Evolutionary conservation across 1,140 invertebrate species (phyloP).

Genomic region (Cydia fagiglandana): DNA sequence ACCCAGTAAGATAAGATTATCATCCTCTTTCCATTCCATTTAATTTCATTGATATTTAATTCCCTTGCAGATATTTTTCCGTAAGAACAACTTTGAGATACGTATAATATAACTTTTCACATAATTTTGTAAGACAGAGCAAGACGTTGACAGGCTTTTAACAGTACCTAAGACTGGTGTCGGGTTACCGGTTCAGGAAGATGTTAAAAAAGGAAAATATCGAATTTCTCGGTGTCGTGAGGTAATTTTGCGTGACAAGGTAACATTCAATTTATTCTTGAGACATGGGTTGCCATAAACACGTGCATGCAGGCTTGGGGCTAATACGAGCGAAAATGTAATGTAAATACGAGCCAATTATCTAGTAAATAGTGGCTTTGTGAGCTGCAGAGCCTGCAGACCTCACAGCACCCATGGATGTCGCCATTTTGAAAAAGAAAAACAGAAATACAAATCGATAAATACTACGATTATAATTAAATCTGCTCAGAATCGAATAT

Average conservation of each 20-base stretch:
- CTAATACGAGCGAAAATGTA: too few species aligned
- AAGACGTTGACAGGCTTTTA: slow-evolving; percentile 2
- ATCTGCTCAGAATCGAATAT: too few species aligned
- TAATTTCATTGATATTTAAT: background rate
- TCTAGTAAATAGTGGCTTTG: too few species aligned
- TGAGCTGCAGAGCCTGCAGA: too few species aligned
- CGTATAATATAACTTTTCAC: background rate
- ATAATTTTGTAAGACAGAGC: background rate
- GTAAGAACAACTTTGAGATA: background rate
- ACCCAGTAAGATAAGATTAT: background rate
- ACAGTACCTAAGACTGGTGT: background rate
- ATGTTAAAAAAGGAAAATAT: background rate
- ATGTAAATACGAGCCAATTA: too few species aligned
- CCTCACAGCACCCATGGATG: too few species aligned
- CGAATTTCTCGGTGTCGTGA: background rate
- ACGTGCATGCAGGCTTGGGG: background rate
- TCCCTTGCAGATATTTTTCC: background rate
- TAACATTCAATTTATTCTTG: background rate
- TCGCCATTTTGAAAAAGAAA: too few species aligned
- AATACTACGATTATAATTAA: too few species aligned
- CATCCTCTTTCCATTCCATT: background rate
- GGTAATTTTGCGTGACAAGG: background rate
- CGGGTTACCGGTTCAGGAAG: background rate
- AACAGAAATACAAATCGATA: too few species aligned
- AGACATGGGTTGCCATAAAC: background rate